Base-by-base conservation (phyloP, 1,140 invertebrate genomes). In the Magallana ariakensis region DNA sequence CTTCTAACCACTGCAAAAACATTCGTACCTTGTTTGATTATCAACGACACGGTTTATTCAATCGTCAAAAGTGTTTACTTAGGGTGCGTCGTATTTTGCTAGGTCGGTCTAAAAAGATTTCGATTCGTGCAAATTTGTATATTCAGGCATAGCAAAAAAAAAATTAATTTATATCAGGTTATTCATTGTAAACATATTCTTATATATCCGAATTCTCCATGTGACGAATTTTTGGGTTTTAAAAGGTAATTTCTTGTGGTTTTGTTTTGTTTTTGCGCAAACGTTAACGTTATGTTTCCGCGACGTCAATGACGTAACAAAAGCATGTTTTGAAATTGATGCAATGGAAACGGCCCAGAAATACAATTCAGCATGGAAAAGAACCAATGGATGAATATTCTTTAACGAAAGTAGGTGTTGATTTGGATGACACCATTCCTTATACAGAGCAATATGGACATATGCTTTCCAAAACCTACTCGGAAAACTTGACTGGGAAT, bases 261-360 rank as follows among this genome's bases (percentile, higher is more conserved):
- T 46, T 4, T 46, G 2, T 46, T 46, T 46, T 1, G 2, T 46
- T 46, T 60, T 60, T 60, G 58, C 58, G 11, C 11, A 60, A 60
- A 60, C 10, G 9, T 60, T 60, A 60, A 13, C 58, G 58, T 15
- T 60, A 13, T 26, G 22, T 75, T 26, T 26, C 22, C 11, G 66
- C 66, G 7, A 75, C 66, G 22, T 75, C 22, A 75, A 11, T 75
- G 66, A 75, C 66, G 66, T 75, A 75, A 75, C 66, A 75, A 19
- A 75, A 75, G 22, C 66, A 75, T 75, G 66, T 26, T 75, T 75
- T 75, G 66, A 60, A 60, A 60, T 60, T 10, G n/a, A 60, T 16
- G 58, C 58, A 60, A 13, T 60, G n/a, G 22, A 75, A 75, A 75
- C 66, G 66, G 66, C 16, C 16, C 13, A 22, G 22, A 75, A 26